These are phyloP conservation scores for Xenopus laevis DNA, from an alignment of 2,113 vertebrate species.

Conservation along the genomic window DNA sequence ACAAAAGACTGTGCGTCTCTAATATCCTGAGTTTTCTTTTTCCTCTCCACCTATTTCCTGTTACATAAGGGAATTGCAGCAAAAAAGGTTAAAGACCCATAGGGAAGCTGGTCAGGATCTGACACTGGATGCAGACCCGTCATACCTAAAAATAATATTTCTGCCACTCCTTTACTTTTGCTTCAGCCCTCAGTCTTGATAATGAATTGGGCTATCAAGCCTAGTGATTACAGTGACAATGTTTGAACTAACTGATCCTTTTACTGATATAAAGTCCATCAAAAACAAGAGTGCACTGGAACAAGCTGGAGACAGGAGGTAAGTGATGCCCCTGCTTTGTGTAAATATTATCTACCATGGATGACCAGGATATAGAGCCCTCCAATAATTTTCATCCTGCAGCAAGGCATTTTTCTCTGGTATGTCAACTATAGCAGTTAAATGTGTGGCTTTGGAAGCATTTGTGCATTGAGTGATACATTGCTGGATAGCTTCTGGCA, in stretches of 20 bases:
- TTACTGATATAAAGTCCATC: too few species aligned
- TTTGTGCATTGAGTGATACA: too few species aligned
- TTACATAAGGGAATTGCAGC: slow-evolving; percentile 74
- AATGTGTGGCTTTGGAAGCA: too few species aligned
- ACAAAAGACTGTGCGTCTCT: slow-evolving; percentile 58
- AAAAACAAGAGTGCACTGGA: too few species aligned
- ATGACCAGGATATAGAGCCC: too few species aligned
- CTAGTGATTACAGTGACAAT: background rate
- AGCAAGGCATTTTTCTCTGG: too few species aligned
- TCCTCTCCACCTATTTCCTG: slow-evolving; percentile 81
- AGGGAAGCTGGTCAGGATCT: slow-evolving; percentile 77
- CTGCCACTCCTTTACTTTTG: slow-evolving; percentile 49
- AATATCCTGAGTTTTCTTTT: slow-evolving; percentile 68
- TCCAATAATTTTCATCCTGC: too few species aligned
- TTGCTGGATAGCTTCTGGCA: too few species aligned
- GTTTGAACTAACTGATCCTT: background rate
- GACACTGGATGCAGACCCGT: slow-evolving; percentile 63
- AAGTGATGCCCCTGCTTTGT: too few species aligned
- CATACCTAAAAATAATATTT: slow-evolving; percentile 71
- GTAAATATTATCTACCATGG: too few species aligned
- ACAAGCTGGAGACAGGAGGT: too few species aligned
- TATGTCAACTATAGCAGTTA: too few species aligned
- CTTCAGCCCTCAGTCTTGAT: slow-evolving; percentile 16
- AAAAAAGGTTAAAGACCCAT: slow-evolving; percentile 87
- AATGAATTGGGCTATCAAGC: background rate